A percentile compares a stretch with the other conserved stretches of the same genome.
Conservation (phyloP, 2,797 vertebrate genomes). For the Intellagama lesueurii region DNA sequence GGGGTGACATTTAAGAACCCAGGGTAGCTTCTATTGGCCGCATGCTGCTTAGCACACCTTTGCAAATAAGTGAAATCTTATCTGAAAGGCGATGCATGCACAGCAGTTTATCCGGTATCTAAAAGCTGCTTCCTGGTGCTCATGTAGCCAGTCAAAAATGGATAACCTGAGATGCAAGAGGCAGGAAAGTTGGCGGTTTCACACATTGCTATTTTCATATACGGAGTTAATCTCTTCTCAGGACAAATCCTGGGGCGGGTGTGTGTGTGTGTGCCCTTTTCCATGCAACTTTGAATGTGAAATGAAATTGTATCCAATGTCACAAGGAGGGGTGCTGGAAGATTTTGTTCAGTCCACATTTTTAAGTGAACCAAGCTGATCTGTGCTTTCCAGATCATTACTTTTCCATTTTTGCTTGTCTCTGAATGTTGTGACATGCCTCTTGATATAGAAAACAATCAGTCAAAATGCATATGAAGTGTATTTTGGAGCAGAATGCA, state of each 20-base stretch:
- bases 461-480: background rate
- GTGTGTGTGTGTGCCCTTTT: background rate
- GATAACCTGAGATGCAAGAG: background rate
- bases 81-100: background rate
- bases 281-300: background rate
- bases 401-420: background rate
- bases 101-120: conserved; percentile 21
- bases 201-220: background rate
- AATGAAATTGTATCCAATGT: background rate
- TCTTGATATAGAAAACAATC: too few relatives aligned
- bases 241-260: background rate
- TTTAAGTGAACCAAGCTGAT: background rate
- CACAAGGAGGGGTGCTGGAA: background rate
- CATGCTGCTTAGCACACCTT: conserved; percentile 10
- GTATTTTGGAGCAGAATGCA: background rate
- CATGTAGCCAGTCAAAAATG: background rate
- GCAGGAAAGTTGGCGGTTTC: background rate
- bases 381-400: background rate
- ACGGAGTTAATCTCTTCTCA: background rate
- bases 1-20: background rate
- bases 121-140: background rate
- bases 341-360: background rate
- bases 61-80: conserved; percentile 31
- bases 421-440: background rate
- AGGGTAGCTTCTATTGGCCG: background rate